phyloP scores from a whole-genome alignment of 2,113 vertebrate species.

The Merops nubicus region DNA sequence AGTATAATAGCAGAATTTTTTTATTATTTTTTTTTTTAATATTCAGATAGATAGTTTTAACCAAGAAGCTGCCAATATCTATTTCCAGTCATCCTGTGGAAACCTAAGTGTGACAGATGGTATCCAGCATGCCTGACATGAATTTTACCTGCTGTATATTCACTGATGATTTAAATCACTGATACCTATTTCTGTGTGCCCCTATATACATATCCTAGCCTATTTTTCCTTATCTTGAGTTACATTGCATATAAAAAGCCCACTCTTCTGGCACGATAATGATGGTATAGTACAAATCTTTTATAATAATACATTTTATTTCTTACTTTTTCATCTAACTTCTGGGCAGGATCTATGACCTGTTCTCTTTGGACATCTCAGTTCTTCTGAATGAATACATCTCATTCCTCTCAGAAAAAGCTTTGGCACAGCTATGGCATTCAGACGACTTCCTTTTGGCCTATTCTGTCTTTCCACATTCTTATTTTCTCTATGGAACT shows the following conservation, averaged over 20 bases:
- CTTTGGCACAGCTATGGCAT: neutral
- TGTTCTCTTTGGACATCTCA: neutral
- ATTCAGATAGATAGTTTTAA: conserved; percentile 15
- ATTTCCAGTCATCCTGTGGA: conserved; percentile 23
- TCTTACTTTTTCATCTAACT: neutral
- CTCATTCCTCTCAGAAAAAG: neutral
- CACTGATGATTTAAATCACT: neutral
- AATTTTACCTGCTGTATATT: conserved; percentile 35
- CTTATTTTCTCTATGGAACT: neutral
- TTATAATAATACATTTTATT: neutral
- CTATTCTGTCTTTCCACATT: neutral
- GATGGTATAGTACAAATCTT: neutral
- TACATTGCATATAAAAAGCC: neutral
- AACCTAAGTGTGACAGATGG: conserved; percentile 1
- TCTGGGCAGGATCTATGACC: neutral
- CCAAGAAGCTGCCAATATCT: neutral
- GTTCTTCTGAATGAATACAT: neutral
- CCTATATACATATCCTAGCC: neutral
- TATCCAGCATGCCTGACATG: neutral
- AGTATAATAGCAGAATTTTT: neutral
- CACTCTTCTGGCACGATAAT: neutral
- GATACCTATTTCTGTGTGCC: neutral
- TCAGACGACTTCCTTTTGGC: neutral
- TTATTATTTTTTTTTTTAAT: neutral
- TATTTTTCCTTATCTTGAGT: neutral